phyloP scores from a whole-genome alignment of 2,797 vertebrate species.

The Danio kyathit region DNA sequence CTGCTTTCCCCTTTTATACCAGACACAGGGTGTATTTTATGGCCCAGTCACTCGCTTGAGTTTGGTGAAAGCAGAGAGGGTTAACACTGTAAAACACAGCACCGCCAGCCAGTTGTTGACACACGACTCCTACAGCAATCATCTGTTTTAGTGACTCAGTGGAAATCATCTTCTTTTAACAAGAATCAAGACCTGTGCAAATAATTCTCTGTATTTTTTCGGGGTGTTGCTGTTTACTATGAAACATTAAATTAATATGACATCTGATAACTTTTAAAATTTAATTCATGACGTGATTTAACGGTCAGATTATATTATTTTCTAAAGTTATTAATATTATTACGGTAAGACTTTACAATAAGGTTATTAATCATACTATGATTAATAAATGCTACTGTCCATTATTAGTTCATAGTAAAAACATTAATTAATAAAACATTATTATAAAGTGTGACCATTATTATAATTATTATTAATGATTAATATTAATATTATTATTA shows the following conservation, averaged over 20 bases:
- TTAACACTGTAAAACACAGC: slow-evolving; percentile 44
- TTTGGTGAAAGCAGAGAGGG: slow-evolving; percentile 57
- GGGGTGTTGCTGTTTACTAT: too few relatives aligned
- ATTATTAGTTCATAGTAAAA: too few relatives aligned
- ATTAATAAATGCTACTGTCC: too few relatives aligned
- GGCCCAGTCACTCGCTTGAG: slow-evolving; percentile 69
- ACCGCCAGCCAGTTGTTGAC: slow-evolving; percentile 50
- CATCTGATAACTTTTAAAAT: not conserved
- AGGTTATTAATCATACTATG: too few relatives aligned
- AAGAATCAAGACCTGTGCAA: not conserved
- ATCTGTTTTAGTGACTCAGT: slow-evolving; percentile 28
- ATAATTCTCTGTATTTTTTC: not conserved
- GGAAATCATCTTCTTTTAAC: slow-evolving; percentile 3
- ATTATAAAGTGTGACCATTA: too few relatives aligned
- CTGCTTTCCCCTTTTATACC: slow-evolving; percentile 75
- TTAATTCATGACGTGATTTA: too few relatives aligned
- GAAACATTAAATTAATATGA: not conserved
- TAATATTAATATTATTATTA: not conserved
- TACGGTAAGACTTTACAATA: too few relatives aligned
- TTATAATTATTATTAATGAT: too few relatives aligned
- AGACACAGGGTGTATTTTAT: slow-evolving; percentile 77
- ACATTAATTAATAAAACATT: too few relatives aligned
- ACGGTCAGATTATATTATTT: not conserved
- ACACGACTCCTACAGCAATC: slow-evolving; percentile 47
- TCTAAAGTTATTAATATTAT: too few relatives aligned